Evolutionary conservation across 2,888 invertebrate species (phyloP).

Genomic region (Vannuccia rotundouncinata): DNA sequence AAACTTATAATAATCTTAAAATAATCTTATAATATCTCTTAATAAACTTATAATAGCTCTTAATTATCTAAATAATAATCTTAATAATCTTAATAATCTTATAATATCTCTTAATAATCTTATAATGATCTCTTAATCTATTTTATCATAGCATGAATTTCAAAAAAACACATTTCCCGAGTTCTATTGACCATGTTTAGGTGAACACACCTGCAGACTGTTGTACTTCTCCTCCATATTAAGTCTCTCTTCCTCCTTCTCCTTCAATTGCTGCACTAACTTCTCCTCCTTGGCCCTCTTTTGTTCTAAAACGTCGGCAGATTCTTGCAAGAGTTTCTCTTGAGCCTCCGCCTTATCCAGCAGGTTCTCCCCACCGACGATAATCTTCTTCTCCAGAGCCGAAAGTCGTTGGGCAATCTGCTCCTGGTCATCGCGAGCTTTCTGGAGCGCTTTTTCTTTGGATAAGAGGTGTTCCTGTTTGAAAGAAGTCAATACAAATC

Average conservation of each 20-base stretch:
- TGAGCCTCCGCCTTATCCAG: conserved; percentile 93
- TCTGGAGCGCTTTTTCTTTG: conserved; percentile 37
- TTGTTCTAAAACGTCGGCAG: conserved; percentile 61
- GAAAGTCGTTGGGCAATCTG: conserved; percentile 72
- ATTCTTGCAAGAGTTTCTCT: conserved; percentile 76
- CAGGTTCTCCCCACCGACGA: conserved; percentile 94
- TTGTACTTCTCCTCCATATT: conserved; percentile 88
- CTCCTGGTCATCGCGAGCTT: conserved; percentile 65
- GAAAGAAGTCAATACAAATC: too few species aligned
- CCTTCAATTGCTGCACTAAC: conserved; percentile 71
- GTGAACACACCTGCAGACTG: conserved; percentile 38
- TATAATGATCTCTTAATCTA: too few species aligned
- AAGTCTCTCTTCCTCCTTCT: conserved; percentile 82
- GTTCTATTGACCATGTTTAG: too few species aligned
- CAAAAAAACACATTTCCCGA: too few species aligned
- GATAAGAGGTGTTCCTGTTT: conserved; percentile 4
- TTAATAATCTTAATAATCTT: too few species aligned
- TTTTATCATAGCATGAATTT: too few species aligned
- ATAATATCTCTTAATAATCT: too few species aligned
- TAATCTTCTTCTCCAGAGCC: conserved; percentile 77
- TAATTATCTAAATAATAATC: too few species aligned
- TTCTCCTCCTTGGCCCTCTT: conserved; percentile 72
- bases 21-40: too few species aligned
- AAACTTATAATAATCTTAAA: too few species aligned
- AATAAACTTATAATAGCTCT: too few species aligned